Percentiles rank a stretch among this genome's conserved stretches.
These are phyloP conservation scores for Heliornis fulica DNA, from an alignment of 2,113 vertebrate genomes.

Conservation along the genomic window DNA sequence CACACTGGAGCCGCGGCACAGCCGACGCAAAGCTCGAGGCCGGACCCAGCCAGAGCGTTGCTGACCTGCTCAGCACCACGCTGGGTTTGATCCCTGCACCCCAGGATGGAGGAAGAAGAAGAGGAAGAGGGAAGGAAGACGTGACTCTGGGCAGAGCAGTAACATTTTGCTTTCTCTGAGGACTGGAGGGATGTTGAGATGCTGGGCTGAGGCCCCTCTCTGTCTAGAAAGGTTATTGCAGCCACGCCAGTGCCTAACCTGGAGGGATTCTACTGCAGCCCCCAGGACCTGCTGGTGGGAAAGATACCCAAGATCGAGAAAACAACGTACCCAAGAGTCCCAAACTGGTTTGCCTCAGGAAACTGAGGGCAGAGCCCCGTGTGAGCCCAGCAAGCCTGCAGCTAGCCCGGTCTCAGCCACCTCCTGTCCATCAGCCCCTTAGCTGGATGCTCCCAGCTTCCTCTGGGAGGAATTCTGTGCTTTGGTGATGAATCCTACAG, in stretches of 20 bases:
- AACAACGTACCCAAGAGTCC: background rate
- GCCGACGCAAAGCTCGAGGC: background rate
- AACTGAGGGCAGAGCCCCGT: rapidly evolving
- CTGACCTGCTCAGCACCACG: background rate
- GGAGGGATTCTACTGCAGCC: background rate
- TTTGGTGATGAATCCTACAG: background rate
- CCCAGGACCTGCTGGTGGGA: background rate
- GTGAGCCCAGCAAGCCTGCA: background rate
- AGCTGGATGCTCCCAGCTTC: background rate
- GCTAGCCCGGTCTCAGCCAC: background rate
- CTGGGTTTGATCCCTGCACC: background rate
- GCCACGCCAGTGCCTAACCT: background rate
- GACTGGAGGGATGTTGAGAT: background rate
- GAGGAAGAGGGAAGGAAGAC: background rate
- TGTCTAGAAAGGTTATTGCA: background rate
- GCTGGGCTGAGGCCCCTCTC: background rate
- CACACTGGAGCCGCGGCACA: too few species aligned
- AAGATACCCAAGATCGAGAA: background rate
- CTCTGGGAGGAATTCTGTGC: background rate
- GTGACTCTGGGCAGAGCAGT: background rate
- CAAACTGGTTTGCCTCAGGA: background rate
- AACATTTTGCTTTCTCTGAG: background rate
- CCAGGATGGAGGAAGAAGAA: background rate
- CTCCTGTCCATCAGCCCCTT: background rate
- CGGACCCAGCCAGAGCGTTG: background rate